phyloP scores from a whole-genome alignment of 2,888 invertebrate species.

The Salticus scenicus region DNA sequence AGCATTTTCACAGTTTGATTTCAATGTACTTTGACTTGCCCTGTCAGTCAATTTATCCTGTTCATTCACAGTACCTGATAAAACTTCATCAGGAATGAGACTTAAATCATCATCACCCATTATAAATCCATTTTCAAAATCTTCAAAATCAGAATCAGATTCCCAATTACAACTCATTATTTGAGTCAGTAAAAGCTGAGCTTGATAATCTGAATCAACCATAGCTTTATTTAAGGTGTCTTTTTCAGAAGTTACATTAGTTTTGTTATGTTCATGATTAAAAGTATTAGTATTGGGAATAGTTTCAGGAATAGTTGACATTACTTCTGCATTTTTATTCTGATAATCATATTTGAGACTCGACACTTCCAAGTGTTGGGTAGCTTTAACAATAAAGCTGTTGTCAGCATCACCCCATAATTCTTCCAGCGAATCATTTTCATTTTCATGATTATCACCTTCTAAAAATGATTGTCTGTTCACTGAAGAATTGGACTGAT shows the following conservation, averaged over 20 bases:
- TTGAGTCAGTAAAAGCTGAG: conserved; percentile 10
- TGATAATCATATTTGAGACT: neutral
- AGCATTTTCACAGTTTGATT: neutral
- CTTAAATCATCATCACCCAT: conserved; percentile 49
- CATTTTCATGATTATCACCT: conserved; percentile 37
- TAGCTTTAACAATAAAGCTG: conserved; percentile 59
- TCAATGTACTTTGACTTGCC: neutral
- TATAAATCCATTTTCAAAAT: conserved; percentile 49
- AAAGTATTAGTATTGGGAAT: neutral
- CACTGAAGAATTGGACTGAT: neutral
- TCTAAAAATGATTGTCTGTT: conserved; percentile 37
- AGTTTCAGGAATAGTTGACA: conserved; percentile 56
- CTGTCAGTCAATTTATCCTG: neutral
- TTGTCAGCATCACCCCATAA: conserved; percentile 53
- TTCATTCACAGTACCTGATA: conserved; percentile 12
- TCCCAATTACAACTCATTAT: conserved; percentile 50
- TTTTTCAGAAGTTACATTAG: neutral
- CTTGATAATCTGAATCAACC: neutral
- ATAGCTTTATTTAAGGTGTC: neutral
- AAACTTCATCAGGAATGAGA: conserved; percentile 46
- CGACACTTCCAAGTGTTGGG: conserved; percentile 42
- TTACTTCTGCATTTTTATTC: conserved; percentile 7
- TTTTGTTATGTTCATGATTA: neutral
- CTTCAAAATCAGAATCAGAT: conserved; percentile 25
- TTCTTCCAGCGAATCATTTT: conserved; percentile 47